phyloP scores from a whole-genome alignment of 2,113 vertebrate genomes.

The Benitochromis conjunctus region DNA sequence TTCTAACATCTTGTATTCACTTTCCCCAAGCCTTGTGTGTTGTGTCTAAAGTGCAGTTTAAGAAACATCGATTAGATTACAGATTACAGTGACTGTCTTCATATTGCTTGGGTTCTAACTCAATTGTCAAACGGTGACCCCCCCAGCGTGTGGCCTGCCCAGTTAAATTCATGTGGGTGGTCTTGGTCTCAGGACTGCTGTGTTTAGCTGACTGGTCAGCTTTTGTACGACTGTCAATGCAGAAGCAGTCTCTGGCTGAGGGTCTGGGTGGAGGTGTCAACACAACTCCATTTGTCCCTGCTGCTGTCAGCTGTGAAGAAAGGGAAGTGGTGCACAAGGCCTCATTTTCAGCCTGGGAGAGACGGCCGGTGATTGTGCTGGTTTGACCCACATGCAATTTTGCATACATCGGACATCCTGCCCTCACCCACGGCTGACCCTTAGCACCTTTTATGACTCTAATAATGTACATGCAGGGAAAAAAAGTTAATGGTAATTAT shows the following conservation, averaged over 20 bases:
- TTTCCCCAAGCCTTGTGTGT: neutral
- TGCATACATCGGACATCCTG: constrained; percentile 57
- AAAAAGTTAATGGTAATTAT: neutral
- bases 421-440: constrained; percentile 42
- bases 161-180: constrained; percentile 55
- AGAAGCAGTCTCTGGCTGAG: constrained; percentile 29
- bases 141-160: neutral
- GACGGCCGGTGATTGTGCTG: constrained; percentile 6
- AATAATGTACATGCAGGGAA: neutral
- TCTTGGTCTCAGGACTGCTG: constrained; percentile 23
- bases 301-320: constrained; percentile 67
- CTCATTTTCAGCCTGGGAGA: constrained; percentile 47
- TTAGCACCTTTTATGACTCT: constrained; percentile 12
- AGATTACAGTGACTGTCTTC: neutral
- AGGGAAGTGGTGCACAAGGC: constrained; percentile 43
- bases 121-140: constrained; percentile 30
- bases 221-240: constrained; percentile 65
- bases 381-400: constrained; percentile 41
- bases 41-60: neutral
- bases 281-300: constrained; percentile 65
- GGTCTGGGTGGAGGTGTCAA: constrained; percentile 52
- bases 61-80: neutral
- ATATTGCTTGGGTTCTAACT: constrained; percentile 9
- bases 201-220: constrained; percentile 47
- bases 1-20: neutral